These are phyloP conservation scores for Apis laboriosa DNA, from an alignment of 1,140 invertebrate species.

Conservation along the genomic window DNA sequence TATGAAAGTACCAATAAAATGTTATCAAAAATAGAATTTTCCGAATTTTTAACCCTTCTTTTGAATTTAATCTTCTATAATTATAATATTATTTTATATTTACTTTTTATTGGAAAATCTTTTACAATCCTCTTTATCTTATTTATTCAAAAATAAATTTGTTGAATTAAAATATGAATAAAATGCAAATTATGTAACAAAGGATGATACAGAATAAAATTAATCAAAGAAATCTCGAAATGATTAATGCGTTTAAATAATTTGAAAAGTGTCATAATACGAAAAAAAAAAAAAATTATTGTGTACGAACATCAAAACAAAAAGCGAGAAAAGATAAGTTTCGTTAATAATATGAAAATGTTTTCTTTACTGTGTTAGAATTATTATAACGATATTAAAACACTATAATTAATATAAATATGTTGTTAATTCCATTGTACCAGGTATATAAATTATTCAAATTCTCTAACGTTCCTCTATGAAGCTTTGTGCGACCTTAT, in stretches of 20 bases:
- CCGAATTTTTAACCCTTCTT: not conserved
- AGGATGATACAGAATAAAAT: not conserved
- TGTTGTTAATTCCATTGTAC: conserved; percentile 1
- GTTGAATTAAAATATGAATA: not conserved
- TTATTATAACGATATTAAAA: not conserved
- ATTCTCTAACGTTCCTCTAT: conserved; percentile 39
- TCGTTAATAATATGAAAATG: conserved; percentile 5
- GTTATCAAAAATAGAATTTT: not conserved
- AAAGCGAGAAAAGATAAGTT: not conserved
- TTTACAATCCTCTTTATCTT: too few species aligned
- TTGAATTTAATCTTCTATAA: too few species aligned
- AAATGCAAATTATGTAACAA: not conserved
- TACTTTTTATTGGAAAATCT: too few species aligned
- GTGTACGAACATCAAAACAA: not conserved
- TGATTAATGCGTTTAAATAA: not conserved
- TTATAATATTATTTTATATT: too few species aligned
- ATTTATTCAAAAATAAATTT: not conserved
- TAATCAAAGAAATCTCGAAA: not conserved
- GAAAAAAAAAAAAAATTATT: not conserved
- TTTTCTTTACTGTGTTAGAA: not conserved
- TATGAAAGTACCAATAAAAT: not conserved
- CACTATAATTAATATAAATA: conserved; percentile 19
- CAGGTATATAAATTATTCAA: conserved; percentile 17
- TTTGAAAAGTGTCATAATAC: not conserved
- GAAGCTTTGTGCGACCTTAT: conserved; percentile 20